Evolutionary conservation across 2,113 vertebrate genomes (phyloP), one percentile per base, ranked within the genome.

Genomic region (Dunckerocampus dactyliophorus): DNA sequence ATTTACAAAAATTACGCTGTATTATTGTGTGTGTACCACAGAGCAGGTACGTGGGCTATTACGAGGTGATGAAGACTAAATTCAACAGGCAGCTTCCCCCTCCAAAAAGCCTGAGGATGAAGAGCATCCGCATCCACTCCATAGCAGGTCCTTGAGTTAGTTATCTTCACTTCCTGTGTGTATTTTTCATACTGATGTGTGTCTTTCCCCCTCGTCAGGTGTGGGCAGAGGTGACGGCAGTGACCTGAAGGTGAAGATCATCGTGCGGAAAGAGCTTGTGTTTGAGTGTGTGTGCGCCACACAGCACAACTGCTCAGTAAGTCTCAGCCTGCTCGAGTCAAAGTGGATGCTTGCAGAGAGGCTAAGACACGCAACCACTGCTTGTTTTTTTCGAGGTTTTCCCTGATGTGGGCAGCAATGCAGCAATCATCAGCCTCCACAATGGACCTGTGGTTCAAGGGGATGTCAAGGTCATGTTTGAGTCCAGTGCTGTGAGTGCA

Each of bases 31-130:
- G 37, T 76, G 51, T 12, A 8, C 42, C 57, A 20, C 87, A 99
- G 96, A 95, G 89, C 81, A 91, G 96, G 51, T 99, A 98, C 15
- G 95, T 99, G 66, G 90, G 88, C 6, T 99, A 99, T 88, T 98
- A 98, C 72, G 93, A 93, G 75, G 81, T 91, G 59, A 82, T 98
- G 92, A 97, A 95, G 86, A 92, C 79, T 39, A 87, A 84, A 65
- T 93, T 94, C 82, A 80, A 89, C 62, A 85, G 91, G 75, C 88
- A 85, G 68, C 82, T 96, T n/a, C 95, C 96, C 77, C 91, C 91
- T 58, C 81, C 82, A 54, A 92, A 90, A 82, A 76, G 63, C 46
- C 83, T 98, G 49, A 84, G 48, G 71, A 91, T 97, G 72, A 93
- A 89, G 81, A 93, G 84, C 82, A 52, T 99, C 63, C 82, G 92